Evolutionary conservation across 2,888 invertebrate genomes (phyloP).

Genomic region (Sesia bembeciformis): DNA sequence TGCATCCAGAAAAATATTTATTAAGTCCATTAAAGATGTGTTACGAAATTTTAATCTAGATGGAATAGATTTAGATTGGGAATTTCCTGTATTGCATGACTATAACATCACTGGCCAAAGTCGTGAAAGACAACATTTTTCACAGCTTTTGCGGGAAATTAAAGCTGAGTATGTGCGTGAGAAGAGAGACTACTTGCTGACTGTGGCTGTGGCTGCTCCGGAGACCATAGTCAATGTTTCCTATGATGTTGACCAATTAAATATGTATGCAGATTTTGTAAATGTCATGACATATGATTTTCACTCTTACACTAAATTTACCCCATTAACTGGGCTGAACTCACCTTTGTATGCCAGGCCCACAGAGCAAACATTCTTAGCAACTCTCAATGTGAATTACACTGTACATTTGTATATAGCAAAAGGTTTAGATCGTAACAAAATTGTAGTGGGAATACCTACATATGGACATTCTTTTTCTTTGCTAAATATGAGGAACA

Average conservation of each 20-base stretch:
- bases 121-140: constrained; percentile 81
- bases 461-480: constrained; percentile 89
- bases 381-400: constrained; percentile 86
- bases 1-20: constrained; percentile 78
- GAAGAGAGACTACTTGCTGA: constrained; percentile 76
- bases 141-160: constrained; percentile 82
- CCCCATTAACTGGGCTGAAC: constrained; percentile 90
- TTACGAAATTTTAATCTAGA: constrained; percentile 75
- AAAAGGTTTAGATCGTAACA: constrained; percentile 83
- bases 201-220: constrained; percentile 87
- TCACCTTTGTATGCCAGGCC: constrained; percentile 81
- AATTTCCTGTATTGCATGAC: constrained; percentile 81
- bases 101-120: constrained; percentile 10
- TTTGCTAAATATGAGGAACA: constrained; percentile 79
- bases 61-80: constrained; percentile 89
- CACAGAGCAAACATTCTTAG: constrained; percentile 77
- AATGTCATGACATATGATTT: constrained; percentile 96
- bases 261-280: constrained; percentile 87
- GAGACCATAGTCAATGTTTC: constrained; percentile 82
- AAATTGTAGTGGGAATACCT: constrained; percentile 89
- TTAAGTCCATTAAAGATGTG: constrained; percentile 68
- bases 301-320: constrained; percentile 83
- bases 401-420: constrained; percentile 84
- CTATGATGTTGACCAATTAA: constrained; percentile 85
- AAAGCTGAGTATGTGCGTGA: constrained; percentile 77